Evolutionary conservation across 1,140 invertebrate genomes (phyloP).

Genomic region (Zophobas atratus): DNA sequence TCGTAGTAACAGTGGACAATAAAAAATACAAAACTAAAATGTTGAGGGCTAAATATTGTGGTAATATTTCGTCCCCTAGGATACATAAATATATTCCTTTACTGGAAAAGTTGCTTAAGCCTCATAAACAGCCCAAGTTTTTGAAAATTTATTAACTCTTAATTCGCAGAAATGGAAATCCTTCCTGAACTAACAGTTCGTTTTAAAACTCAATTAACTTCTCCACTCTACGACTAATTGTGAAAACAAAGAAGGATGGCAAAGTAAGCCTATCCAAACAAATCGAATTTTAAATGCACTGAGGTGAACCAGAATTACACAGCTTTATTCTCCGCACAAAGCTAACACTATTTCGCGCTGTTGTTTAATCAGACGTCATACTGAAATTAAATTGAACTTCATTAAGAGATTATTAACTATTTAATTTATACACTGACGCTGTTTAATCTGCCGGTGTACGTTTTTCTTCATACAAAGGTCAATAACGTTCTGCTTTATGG

Average conservation of each 20-base stretch:
- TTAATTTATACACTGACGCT: constrained; percentile 12
- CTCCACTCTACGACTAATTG: neutral
- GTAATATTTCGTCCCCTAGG: too few species aligned
- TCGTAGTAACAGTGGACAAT: too few species aligned
- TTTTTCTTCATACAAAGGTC: neutral
- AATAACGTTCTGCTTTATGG: neutral
- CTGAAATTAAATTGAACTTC: constrained; percentile 19
- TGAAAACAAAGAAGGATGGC: neutral
- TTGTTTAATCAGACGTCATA: constrained; percentile 29
- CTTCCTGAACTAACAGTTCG: neutral
- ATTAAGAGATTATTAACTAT: constrained; percentile 21
- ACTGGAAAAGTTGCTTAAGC: too few species aligned
- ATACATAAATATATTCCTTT: too few species aligned
- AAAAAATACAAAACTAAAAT: too few species aligned
- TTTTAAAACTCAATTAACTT: constrained; percentile 15
- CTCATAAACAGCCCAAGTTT: neutral
- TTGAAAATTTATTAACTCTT: neutral
- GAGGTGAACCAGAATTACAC: neutral
- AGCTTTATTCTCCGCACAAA: constrained; percentile 9
- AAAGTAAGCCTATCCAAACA: constrained; percentile 1
- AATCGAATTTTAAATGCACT: constrained; percentile 34
- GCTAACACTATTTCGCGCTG: constrained; percentile 7
- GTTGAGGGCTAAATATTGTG: too few species aligned
- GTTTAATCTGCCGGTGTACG: neutral
- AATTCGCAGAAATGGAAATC: neutral